phyloP scores from a whole-genome alignment of 2,113 vertebrate species.

The Dinomys branickii region DNA sequence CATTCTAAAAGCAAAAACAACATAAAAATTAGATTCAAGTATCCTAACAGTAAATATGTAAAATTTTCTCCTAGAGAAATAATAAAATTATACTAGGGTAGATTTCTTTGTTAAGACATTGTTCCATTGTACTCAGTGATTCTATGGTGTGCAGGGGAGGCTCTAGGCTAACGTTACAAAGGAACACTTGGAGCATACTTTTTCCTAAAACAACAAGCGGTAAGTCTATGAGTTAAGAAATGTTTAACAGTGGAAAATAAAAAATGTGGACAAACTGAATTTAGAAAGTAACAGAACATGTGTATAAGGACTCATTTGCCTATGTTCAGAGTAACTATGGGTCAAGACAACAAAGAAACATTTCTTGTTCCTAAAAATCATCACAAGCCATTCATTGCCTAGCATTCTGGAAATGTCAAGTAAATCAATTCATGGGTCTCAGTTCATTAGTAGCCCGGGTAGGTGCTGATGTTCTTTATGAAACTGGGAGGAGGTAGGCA shows the following conservation, averaged over 20 bases:
- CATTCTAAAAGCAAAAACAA: not conserved
- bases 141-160: slow-evolving; percentile 43
- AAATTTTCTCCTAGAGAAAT: slow-evolving; percentile 59
- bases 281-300: not conserved
- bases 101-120: slow-evolving; percentile 45
- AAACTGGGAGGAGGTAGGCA: not conserved
- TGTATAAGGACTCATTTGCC: not conserved
- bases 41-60: not conserved
- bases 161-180: not conserved
- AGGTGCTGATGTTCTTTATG: not conserved
- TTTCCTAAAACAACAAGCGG: slow-evolving; percentile 51
- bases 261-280: slow-evolving; percentile 37
- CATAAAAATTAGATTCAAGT: slow-evolving; percentile 35
- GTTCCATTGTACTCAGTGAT: slow-evolving; percentile 60
- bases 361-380: not conserved
- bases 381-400: not conserved
- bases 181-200: not conserved
- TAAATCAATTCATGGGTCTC: not conserved
- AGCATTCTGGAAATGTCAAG: not conserved
- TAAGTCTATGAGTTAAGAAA: slow-evolving; percentile 47
- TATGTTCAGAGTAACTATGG: not conserved
- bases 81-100: slow-evolving; percentile 34
- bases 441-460: not conserved
- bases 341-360: not conserved
- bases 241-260: slow-evolving; percentile 16